Base-by-base conservation (phyloP, 2,888 invertebrate genomes). In the Epistrophe eligans region DNA sequence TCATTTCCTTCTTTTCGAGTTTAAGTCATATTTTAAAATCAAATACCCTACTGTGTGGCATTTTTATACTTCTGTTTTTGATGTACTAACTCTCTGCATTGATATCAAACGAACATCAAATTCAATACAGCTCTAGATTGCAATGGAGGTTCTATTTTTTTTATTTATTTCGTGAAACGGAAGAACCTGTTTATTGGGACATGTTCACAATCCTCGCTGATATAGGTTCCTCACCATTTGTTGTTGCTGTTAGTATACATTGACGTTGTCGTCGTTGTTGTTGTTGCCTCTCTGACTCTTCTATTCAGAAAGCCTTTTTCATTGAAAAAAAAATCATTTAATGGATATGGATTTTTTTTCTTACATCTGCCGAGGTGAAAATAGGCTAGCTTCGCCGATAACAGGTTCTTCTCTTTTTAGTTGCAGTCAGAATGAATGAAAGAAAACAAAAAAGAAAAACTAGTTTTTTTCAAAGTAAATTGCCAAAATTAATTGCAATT, bases 151-250 rank as follows among this genome's bases (percentile, higher is more conserved):
- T 60, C n/a, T 60, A 19, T 60, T 58, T 58, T 6, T 28, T 66
- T 48, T 45, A 32, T 32, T 32, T 13, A 32, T 62, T 62, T 43
- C n/a, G 24, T 62, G 45, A 17, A 57, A 58, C 45, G 79, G 81
- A 81, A 84, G 81, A 81, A 84, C 84, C 80, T 60, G 84, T 85
- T 85, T 81, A 77, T 77, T 77, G 60, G 71, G 76, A 71, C 71
- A 71, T 76, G 76, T 76, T 67, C 50, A 13, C 60, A 66, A 73
- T 77, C 32, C 67, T 58, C 58, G 28, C 28, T 77, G 72, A 72
- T 77, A 60, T 71, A 38, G 71, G 71, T 52, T 64, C 40, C 67
- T 62, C 35, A 9, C 28, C 9, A 66, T 19, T 66, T 58, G 55
- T 57, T 79, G 40, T 74, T 62, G 52, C 17, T 62, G 15, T 62